A percentile compares a stretch with the other conserved stretches of the same genome.
Evolutionary conservation across 2,113 vertebrate species (phyloP).

Genomic region (Urocolius indicus): DNA sequence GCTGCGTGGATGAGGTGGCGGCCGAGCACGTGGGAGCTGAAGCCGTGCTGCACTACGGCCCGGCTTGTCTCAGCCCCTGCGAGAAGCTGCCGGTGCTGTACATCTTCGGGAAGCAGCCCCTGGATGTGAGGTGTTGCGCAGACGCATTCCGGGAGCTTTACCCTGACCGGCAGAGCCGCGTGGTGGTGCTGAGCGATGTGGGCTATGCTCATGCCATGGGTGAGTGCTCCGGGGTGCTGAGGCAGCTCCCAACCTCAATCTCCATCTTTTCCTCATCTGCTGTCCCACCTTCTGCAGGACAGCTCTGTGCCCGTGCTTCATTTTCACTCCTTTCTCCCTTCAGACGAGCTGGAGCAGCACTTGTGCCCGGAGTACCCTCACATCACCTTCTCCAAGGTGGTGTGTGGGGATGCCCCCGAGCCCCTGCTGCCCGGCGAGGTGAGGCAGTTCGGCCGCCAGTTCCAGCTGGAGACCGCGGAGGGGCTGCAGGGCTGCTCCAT

Average conservation of each 20-base stretch:
- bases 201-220: slow-evolving; percentile 77
- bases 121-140: slow-evolving; percentile 79
- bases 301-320: accelerated
- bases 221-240: slow-evolving; percentile 33
- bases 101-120: slow-evolving; percentile 81
- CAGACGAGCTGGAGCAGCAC: slow-evolving; percentile 75
- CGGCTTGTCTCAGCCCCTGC: slow-evolving; percentile 90
- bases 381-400: slow-evolving; percentile 78
- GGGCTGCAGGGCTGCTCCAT: slow-evolving; percentile 81
- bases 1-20: slow-evolving; percentile 94
- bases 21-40: slow-evolving; percentile 88
- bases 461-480: slow-evolving; percentile 62
- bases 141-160: slow-evolving; percentile 82
- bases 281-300: not conserved
- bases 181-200: slow-evolving; percentile 88
- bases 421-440: not conserved
- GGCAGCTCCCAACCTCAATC: not conserved
- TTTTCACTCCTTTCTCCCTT: not conserved
- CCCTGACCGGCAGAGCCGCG: slow-evolving; percentile 73
- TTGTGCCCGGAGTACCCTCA: slow-evolving; percentile 81
- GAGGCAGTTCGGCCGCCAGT: slow-evolving; percentile 81
- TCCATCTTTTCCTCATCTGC: not conserved
- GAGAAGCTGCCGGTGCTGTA: slow-evolving; percentile 84
- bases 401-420: slow-evolving; percentile 35
- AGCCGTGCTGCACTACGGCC: slow-evolving; percentile 88